Conservation (phyloP, 2,113 vertebrate genomes). For the Nothobranchius furzeri region DNA sequence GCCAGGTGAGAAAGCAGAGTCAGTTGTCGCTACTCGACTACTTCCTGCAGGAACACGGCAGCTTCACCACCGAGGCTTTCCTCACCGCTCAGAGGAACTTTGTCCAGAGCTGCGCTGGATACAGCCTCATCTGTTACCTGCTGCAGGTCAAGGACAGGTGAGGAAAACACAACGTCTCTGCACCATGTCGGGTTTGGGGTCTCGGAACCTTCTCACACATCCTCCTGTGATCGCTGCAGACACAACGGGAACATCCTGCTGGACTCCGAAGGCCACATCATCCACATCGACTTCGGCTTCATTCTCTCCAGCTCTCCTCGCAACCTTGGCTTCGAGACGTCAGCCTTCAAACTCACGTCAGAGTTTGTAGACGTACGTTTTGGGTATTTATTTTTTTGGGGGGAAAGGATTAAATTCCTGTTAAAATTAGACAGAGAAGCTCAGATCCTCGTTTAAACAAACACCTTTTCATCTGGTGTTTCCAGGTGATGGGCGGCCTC, state of each 20-base stretch:
- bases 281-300: constrained; percentile 98
- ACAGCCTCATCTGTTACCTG: constrained; percentile 94
- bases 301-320: constrained; percentile 96
- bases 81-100: constrained; percentile 93
- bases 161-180: neutral
- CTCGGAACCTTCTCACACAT: too few relatives aligned
- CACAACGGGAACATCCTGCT: constrained; percentile 97
- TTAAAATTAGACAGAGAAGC: too few relatives aligned
- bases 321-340: constrained; percentile 95
- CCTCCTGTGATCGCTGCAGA: constrained; percentile 63
- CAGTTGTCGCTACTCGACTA: constrained; percentile 92
- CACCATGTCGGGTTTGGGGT: too few relatives aligned
- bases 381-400: neutral
- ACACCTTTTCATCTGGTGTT: neutral
- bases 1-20: constrained; percentile 95
- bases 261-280: constrained; percentile 94
- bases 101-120: constrained; percentile 92
- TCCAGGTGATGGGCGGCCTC: constrained; percentile 92
- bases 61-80: constrained; percentile 88
- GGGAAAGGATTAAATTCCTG: too few relatives aligned
- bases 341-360: constrained; percentile 92
- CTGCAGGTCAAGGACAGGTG: constrained; percentile 97
- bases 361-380: constrained; percentile 92
- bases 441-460: too few relatives aligned
- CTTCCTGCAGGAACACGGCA: constrained; percentile 94